Evolutionary conservation across 1,140 invertebrate genomes (phyloP), one percentile per base, ranked within the genome.

Genomic region (Drosophila parvula): DNA sequence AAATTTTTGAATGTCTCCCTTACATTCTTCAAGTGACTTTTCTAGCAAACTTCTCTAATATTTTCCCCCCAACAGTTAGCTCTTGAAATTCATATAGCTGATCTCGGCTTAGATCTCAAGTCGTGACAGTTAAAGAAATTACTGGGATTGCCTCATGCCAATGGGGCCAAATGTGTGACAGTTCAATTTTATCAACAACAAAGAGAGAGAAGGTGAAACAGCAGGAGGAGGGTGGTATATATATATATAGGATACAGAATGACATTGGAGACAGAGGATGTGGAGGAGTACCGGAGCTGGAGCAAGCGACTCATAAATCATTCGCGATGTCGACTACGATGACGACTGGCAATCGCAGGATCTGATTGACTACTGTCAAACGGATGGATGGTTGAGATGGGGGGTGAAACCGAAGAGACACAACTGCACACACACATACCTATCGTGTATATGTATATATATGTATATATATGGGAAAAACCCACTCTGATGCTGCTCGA

Each of bases 291-390:
- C 45, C n/a, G 57, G 44, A 60, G 57, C 43, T 43, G 43, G 53
- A 71, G 77, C 61, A 75, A 75, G 56, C 75, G 61, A 69, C 76
- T 86, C 83, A 86, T 86, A 86, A 86, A 86, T 86, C 83, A 86
- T 86, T 88, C 83, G 83, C 83, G 79, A 85, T 78, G 82, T 85
- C 81, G 81, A 81, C 78, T 85, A 81, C 73, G 83, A 86, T 86
- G 82, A 86, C 76, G 83, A 86, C 83, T 88, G 83, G 76, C 83
- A 86, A 86, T 86, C 83, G 83, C 60, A 73, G 75, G 51, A 82
- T 77, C 83, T 82, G 83, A 86, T 86, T 86, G 83, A 86, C 83
- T 86, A 83, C 79, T 82, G 83, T 82, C 83, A 86, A 81, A 50
- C 55, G 57, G 60, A 79, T 68, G 71, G 59, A 74, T 50, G 56